Percentiles rank a stretch among this genome's conserved stretches.
phyloP scores from a whole-genome alignment of 1,140 invertebrate species.

The Leptonema lineaticorne region DNA sequence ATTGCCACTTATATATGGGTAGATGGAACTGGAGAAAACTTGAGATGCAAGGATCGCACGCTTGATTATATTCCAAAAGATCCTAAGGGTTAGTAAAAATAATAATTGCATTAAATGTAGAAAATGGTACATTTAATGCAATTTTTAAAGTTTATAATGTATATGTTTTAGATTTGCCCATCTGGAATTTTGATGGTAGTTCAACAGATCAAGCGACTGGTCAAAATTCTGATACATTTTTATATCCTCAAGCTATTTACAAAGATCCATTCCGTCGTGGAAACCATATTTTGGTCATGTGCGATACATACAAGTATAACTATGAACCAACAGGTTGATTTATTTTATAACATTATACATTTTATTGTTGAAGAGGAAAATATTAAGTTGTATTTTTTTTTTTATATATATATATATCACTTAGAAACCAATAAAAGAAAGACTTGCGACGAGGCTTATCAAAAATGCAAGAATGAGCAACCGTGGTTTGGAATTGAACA shows the following conservation, averaged over 20 bases:
- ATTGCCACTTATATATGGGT: slow-evolving; percentile 87
- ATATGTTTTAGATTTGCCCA: slow-evolving; percentile 70
- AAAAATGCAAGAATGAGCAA: slow-evolving; percentile 70
- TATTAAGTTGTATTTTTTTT: too few relatives aligned
- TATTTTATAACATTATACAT: background rate
- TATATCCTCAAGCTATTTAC: slow-evolving; percentile 88
- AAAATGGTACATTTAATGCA: background rate
- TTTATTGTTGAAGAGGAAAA: background rate
- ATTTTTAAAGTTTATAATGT: slow-evolving; percentile 13
- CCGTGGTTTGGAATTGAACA: slow-evolving; percentile 94
- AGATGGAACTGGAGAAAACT: slow-evolving; percentile 79
- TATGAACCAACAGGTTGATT: slow-evolving; percentile 38
- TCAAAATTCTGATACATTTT: slow-evolving; percentile 84
- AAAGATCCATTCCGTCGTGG: slow-evolving; percentile 89
- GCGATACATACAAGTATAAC: slow-evolving; percentile 59
- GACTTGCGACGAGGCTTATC: slow-evolving; percentile 71
- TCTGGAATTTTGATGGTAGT: slow-evolving; percentile 98
- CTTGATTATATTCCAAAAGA: slow-evolving; percentile 68
- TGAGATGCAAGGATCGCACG: slow-evolving; percentile 80
- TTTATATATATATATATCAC: too few relatives aligned
- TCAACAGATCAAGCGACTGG: slow-evolving; percentile 76
- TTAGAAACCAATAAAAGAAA: slow-evolving; percentile 74
- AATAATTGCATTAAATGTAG: background rate
- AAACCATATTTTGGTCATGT: slow-evolving; percentile 88
- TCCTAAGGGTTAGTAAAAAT: slow-evolving; percentile 58